Evolutionary conservation across 2,113 vertebrate genomes (phyloP).

Genomic region (Rhabdomys dilectus): DNA sequence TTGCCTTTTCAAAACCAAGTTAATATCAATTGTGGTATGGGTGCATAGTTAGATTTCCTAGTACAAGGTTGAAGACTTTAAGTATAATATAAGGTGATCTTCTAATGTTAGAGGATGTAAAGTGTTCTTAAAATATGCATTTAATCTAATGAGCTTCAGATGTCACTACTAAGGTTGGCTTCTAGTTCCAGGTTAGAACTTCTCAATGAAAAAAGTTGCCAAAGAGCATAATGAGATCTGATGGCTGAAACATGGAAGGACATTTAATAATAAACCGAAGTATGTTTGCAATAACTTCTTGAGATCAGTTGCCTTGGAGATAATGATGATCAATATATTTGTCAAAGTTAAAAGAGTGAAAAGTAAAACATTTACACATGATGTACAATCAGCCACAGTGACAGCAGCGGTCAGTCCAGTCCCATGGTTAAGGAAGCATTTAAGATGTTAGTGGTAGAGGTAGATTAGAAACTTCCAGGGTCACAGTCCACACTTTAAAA

Average conservation of each 20-base stretch:
- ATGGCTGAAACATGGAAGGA: constrained; percentile 1
- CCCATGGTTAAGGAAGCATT: background rate
- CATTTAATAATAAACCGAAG: background rate
- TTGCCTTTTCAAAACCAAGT: background rate
- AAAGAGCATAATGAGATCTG: background rate
- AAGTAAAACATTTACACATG: background rate
- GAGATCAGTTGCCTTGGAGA: background rate
- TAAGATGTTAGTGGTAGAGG: background rate
- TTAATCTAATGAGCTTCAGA: background rate
- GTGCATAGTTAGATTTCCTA: background rate
- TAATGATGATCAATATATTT: background rate
- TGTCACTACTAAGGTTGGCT: constrained; percentile 18
- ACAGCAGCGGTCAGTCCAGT: background rate
- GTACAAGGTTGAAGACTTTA: background rate
- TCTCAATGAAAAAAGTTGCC: constrained; percentile 44
- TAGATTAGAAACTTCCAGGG: background rate
- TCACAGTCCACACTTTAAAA: background rate
- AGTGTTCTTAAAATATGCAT: background rate
- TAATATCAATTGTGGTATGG: background rate
- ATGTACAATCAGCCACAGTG: background rate
- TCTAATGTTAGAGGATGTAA: background rate
- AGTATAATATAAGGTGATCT: background rate
- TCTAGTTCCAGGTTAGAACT: constrained; percentile 43
- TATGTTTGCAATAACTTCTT: constrained; percentile 9
- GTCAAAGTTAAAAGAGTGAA: background rate